These are phyloP conservation scores for Alethe castanea DNA, from an alignment of 2,113 vertebrate genomes.

Conservation along the genomic window DNA sequence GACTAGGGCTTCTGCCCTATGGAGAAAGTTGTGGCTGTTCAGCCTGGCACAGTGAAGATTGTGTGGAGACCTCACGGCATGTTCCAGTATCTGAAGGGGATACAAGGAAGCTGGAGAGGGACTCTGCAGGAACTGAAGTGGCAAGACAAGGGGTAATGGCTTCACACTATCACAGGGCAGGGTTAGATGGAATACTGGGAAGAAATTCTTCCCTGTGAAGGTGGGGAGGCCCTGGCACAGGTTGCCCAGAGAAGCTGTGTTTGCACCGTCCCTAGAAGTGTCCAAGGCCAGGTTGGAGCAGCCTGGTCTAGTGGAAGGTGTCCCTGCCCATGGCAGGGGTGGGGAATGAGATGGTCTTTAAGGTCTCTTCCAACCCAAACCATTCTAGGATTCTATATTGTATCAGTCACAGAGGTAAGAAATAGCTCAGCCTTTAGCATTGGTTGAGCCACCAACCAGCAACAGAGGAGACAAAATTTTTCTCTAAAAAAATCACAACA, in stretches of 20 bases:
- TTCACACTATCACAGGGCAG: background rate
- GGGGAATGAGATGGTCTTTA: background rate
- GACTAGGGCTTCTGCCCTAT: background rate
- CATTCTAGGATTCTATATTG: background rate
- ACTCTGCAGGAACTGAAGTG: background rate
- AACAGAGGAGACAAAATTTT: background rate
- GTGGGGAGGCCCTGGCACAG: background rate
- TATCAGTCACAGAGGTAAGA: background rate
- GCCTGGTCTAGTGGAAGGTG: background rate
- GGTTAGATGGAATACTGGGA: background rate
- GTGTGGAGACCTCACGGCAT: background rate
- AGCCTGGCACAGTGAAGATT: background rate
- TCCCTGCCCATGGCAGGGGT: background rate
- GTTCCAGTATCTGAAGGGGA: background rate
- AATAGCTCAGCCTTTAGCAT: background rate
- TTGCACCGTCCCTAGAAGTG: background rate
- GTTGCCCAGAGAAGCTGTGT: rapidly evolving
- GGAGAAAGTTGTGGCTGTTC: background rate
- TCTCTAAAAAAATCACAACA: background rate
- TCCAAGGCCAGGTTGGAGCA: background rate
- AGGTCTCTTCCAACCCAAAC: no score
- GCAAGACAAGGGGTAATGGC: background rate
- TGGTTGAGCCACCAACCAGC: background rate
- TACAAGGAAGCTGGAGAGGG: background rate
- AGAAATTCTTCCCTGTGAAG: background rate